Evolutionary conservation across 2,113 vertebrate species (phyloP), one percentile per base, ranked within the genome.

Genomic region (Corynorhinus townsendii): DNA sequence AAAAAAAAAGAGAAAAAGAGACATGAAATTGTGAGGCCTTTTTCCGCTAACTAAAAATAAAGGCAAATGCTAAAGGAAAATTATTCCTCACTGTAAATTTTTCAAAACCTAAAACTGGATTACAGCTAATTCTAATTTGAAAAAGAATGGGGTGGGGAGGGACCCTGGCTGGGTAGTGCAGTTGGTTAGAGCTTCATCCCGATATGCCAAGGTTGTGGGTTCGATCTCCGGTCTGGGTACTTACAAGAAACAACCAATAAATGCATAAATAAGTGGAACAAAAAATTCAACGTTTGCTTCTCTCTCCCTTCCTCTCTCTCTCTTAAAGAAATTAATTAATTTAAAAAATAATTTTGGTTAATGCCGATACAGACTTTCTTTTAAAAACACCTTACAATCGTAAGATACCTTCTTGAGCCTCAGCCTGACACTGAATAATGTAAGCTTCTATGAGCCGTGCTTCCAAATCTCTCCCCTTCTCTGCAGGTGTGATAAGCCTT

Each of bases 381-480:
- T 0, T 38, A 38, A 47, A 52, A 38, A 38, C 43, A 68, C 40
- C 30, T 92, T 49, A 26, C 5, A 77, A 45, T 20, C 84, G 56
- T 52, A 66, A 91, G 45, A 43, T 98, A 99, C 99, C 99, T 99
- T 99, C 99, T 96, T 99, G 99, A 28, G 99, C 99, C 98, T 99
- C 99, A 5, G 99, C 99, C 97, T 99, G 99, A 96, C 99, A 99
- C 96, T 99, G 99, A 82, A 99, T 97, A 84, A 99, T 98, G 38
- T 99, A 99, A 0, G 99, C 98, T n/a, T 99, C 99, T 1, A 99
- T 98, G 86, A 99, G 99, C 52, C 99, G 97, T 72, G 98, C 98
- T 97, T 99, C 99, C 94, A 99, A 98, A 96, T 99, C 99, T 96
- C 98, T 97, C 86, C 99, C 99, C 89, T 99, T 99, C 97, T 99